Conservation (phyloP, 1,140 invertebrate genomes). For the Melipona quadrifasciata region DNA sequence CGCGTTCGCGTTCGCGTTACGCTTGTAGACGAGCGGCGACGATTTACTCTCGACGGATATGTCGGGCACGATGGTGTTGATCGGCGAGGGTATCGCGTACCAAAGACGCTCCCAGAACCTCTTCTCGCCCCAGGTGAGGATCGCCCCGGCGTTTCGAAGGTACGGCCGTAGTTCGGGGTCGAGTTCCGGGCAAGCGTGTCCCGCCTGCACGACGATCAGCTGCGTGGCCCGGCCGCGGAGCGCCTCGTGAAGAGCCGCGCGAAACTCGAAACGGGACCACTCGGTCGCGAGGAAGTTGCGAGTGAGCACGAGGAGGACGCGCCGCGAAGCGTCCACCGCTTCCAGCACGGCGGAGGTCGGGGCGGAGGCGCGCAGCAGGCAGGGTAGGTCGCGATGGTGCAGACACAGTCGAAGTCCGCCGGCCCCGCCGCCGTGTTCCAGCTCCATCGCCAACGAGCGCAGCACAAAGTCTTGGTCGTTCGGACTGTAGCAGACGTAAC, state of each 20-base stretch:
- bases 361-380: conserved; percentile 84
- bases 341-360: conserved; percentile 90
- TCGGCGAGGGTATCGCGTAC: conserved; percentile 90
- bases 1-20: conserved; percentile 90
- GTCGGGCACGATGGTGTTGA: conserved; percentile 67
- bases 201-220: conserved; percentile 93
- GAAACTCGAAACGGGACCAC: conserved; percentile 92
- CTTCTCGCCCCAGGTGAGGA: conserved; percentile 93
- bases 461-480: conserved; percentile 95
- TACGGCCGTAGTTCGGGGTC: conserved; percentile 94
- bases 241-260: conserved; percentile 92
- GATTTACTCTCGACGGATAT: conserved; percentile 78
- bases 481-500: conserved; percentile 95
- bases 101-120: conserved; percentile 95
- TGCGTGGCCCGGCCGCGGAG: conserved; percentile 91
- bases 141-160: conserved; percentile 90
- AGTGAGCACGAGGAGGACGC: conserved; percentile 90
- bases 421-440: conserved; percentile 88
- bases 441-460: conserved; percentile 90
- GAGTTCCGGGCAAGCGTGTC: conserved; percentile 88
- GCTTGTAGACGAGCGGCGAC: conserved; percentile 84
- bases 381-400: conserved; percentile 91
- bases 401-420: conserved; percentile 91
- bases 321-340: conserved; percentile 91
- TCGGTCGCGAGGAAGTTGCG: conserved; percentile 93